A percentile compares a stretch with the other conserved stretches of the same genome.
phyloP scores from a whole-genome alignment of 2,797 vertebrate genomes.

The Hoplostethus mediterraneus region DNA sequence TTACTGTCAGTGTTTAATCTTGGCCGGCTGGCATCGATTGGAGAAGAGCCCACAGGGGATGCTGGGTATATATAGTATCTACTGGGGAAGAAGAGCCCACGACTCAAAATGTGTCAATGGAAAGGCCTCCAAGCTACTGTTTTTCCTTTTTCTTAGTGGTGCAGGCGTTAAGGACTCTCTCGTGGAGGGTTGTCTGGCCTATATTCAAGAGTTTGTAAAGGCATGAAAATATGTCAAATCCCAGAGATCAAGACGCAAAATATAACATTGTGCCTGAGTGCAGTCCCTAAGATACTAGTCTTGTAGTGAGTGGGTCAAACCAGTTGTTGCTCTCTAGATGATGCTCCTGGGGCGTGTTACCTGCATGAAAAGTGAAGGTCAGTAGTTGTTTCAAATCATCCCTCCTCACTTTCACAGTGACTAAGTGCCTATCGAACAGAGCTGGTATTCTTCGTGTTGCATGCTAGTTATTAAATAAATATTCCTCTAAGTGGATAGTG shows the following conservation, averaged over 20 bases:
- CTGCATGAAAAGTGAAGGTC: conserved; percentile 15
- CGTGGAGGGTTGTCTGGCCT: conserved; percentile 60
- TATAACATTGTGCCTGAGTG: conserved; percentile 19
- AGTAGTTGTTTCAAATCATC: background rate
- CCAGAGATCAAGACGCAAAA: conserved; percentile 36
- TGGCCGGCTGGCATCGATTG: conserved; percentile 53
- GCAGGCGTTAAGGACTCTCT: conserved; percentile 29
- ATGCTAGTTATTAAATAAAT: no score
- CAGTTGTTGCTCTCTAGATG: conserved; percentile 25
- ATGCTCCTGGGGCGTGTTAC: background rate
- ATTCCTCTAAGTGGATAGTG: conserved; percentile 18
- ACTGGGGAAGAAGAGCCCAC: conserved; percentile 56
- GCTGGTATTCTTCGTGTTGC: background rate
- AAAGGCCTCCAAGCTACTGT: conserved; percentile 61
- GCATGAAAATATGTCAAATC: conserved; percentile 52
- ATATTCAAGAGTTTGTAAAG: conserved; percentile 56
- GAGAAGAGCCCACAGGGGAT: conserved; percentile 54
- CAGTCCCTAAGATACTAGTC: background rate
- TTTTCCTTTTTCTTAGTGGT: conserved; percentile 33
- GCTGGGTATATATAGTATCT: conserved; percentile 51
- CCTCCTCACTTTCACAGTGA: background rate
- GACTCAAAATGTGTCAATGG: conserved; percentile 69
- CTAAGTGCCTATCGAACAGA: background rate
- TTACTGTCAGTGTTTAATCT: conserved; percentile 60
- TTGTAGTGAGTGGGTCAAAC: conserved; percentile 3